These are phyloP conservation scores for Trichogramma pretiosum DNA, from an alignment of 1,140 invertebrate genomes.

Conservation along the genomic window DNA sequence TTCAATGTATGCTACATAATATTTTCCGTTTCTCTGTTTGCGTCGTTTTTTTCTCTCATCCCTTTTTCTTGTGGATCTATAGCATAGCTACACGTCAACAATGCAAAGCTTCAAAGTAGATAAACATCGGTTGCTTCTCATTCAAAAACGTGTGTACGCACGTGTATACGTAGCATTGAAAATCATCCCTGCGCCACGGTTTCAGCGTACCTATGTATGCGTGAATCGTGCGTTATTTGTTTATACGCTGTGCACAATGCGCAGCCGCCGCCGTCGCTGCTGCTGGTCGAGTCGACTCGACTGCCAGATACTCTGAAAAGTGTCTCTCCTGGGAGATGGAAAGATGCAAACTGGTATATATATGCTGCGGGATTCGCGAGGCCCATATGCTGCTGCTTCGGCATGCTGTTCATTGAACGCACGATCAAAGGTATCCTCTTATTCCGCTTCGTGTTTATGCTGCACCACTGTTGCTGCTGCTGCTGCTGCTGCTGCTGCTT, in stretches of 20 bases:
- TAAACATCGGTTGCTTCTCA: constrained; percentile 12
- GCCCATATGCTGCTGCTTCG: too few species aligned
- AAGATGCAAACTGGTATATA: constrained; percentile 2
- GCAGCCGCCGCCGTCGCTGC: too few species aligned
- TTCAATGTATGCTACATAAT: too few species aligned
- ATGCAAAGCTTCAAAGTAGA: constrained; percentile 13
- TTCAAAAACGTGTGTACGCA: background rate
- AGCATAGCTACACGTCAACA: too few species aligned
- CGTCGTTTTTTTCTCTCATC: too few species aligned
- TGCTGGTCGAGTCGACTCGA: background rate
- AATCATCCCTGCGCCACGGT: too few species aligned
- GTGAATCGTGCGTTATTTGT: constrained; percentile 15
- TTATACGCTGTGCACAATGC: constrained; percentile 12
- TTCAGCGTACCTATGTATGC: background rate
- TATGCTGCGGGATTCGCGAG: too few species aligned
- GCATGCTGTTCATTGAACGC: too few species aligned
- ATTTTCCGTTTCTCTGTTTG: too few species aligned
- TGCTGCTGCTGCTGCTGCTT: background rate
- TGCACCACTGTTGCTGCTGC: background rate
- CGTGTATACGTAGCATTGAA: background rate
- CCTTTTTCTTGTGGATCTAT: too few species aligned
- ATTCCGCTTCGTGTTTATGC: too few species aligned
- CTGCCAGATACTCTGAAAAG: constrained; percentile 14
- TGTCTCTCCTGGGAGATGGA: constrained; percentile 14
- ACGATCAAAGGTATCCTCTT: constrained; percentile 5